These are phyloP conservation scores for Phrynocephalus guinanensis DNA, from an alignment of 2,797 vertebrate genomes.

Conservation along the genomic window DNA sequence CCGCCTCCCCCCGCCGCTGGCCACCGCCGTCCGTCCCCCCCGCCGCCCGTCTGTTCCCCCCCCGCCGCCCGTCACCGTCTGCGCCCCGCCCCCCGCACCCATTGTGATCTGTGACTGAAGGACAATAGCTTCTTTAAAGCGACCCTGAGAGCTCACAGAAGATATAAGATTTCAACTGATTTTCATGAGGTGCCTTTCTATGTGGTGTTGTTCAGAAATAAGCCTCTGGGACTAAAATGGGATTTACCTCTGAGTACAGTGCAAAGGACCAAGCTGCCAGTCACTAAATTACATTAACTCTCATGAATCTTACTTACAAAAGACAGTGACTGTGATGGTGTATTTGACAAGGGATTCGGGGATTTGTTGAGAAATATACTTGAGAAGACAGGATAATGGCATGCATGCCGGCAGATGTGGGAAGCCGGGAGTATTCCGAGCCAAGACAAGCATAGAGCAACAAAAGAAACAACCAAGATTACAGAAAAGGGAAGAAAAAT, in stretches of 20 bases:
- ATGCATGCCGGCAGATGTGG: constrained; percentile 26
- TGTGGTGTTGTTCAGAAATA: neutral
- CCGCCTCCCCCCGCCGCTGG: too few relatives aligned
- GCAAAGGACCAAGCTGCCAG: neutral
- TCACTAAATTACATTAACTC: neutral
- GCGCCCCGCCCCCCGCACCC: too few relatives aligned
- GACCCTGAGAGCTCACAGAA: neutral
- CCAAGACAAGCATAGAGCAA: neutral
- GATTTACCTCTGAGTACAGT: neutral
- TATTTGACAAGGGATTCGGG: neutral
- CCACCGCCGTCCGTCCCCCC: too few relatives aligned
- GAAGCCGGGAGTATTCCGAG: neutral
- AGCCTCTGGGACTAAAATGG: neutral
- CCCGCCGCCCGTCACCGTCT: too few relatives aligned
- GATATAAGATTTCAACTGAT: neutral
- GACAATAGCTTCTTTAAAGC: neutral
- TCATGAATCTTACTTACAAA: constrained; percentile 5
- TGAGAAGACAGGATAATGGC: neutral
- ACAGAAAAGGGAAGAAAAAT: constrained; percentile 11
- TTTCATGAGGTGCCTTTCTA: neutral
- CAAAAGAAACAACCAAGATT: constrained; percentile 15
- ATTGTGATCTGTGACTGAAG: too few relatives aligned
- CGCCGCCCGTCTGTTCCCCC: too few relatives aligned
- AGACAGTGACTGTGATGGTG: neutral
- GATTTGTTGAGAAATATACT: neutral